Conservation (phyloP, 92 coral and sea anemone genomes). For the Siderastrea siderea region DNA sequence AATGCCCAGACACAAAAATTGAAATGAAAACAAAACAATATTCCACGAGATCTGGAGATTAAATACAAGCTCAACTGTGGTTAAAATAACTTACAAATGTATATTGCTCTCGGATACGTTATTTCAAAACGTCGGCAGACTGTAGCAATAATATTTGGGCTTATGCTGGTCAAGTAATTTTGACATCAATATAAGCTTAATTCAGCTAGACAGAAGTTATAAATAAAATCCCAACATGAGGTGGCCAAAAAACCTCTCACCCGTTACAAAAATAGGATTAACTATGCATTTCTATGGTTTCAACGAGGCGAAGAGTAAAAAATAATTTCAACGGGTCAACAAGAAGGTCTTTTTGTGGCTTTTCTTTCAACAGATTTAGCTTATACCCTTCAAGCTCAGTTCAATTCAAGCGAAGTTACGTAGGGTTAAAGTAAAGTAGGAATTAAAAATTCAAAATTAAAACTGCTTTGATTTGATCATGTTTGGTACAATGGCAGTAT, state of each 20-base stretch:
- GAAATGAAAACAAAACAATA: neutral
- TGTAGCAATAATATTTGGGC: slow-evolving; percentile 1
- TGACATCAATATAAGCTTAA: neutral
- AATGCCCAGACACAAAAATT: neutral
- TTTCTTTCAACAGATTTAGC: neutral
- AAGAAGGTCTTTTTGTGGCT: neutral
- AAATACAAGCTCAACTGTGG: neutral
- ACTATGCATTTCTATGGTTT: neutral
- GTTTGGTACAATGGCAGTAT: no score
- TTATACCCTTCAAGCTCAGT: neutral
- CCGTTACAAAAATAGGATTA: slow-evolving; percentile 14
- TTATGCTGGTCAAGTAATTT: slow-evolving; percentile 1
- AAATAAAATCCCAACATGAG: neutral
- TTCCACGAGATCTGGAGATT: neutral
- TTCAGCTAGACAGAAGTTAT: neutral
- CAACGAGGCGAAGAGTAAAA: neutral
- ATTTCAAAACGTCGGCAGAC: neutral
- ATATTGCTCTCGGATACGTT: neutral
- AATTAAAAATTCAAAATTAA: neutral
- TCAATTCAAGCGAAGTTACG: neutral
- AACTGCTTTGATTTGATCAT: neutral
- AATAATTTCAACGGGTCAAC: slow-evolving; percentile 1
- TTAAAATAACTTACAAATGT: neutral
- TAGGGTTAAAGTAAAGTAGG: no score
- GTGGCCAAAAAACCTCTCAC: neutral